Base-by-base conservation (phyloP, 1,140 invertebrate genomes). In the Drosophila azteca region DNA sequence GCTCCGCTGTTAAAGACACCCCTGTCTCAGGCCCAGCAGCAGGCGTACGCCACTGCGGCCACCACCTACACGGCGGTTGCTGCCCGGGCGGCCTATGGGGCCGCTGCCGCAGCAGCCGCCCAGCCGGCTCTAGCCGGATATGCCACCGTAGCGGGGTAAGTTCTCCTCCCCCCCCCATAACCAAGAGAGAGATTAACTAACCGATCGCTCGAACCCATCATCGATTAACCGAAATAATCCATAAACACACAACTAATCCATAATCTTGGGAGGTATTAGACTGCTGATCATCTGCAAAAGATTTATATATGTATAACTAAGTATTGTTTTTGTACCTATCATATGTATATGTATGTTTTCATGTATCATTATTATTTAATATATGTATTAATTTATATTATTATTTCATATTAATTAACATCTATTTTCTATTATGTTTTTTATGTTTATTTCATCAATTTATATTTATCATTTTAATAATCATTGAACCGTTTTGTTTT, bases 41-140 rank as follows among this genome's bases (percentile, higher is more conserved):
- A 95, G 85, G 95, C 95, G 75, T 90, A 90, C 52, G 90, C 90
- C 65, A 95, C 95, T 80, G 95, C 95, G 69, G 95, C 95, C 64
- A 95, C 96, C 69, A 95, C 94, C 72, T 96, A 96, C 92, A 96
- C 95, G 90, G 96, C 96, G 78, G 96, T 95, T 68, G 96, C 96
- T 31, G 95, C 96, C 77, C 95, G 95, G 69, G 96, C 96, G 29
- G 95, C 95, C 43, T 96, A 96, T 82, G 96, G 96, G 53, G 95
- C 96, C 39, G 96, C 96, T 45, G 96, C 96, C 51, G 96, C 96
- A 93, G 96, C 79, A 95, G 96, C 96, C 93, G 95, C 71, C 94
- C 95, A 74, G 94, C 95, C 92, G 93, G 93, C 78, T 93, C 94
- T 95, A 55, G 94, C 95, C 74, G 95, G 95, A 94, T 95, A 93